Evolutionary conservation across 2,113 vertebrate genomes (phyloP).

Genomic region (Actinemys pallida): DNA sequence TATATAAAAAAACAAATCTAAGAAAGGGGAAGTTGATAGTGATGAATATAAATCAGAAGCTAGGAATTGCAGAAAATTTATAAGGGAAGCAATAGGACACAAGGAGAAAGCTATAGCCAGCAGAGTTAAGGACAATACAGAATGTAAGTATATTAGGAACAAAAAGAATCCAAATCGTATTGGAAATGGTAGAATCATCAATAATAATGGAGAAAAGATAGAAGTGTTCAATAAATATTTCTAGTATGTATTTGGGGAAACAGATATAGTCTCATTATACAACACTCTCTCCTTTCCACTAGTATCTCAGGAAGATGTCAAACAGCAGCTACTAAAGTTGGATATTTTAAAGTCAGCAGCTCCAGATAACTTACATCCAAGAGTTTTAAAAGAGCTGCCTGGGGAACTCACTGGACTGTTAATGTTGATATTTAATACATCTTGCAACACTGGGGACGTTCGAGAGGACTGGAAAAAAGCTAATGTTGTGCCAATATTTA

Average conservation of each 20-base stretch:
- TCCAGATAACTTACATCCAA: too few relatives aligned
- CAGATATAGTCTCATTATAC: not conserved
- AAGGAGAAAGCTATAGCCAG: not conserved
- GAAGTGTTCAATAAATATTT: not conserved
- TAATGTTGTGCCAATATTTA: too few relatives aligned
- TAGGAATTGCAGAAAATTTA: not conserved
- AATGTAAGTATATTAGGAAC: too few relatives aligned
- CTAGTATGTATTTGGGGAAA: not conserved
- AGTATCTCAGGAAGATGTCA: not conserved
- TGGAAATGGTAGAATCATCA: not conserved
- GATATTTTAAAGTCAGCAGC: too few relatives aligned
- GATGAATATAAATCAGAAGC: not conserved
- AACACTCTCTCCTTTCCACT: not conserved
- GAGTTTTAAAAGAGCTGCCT: too few relatives aligned
- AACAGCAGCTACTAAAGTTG: too few relatives aligned
- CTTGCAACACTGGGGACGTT: too few relatives aligned
- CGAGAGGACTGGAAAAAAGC: too few relatives aligned
- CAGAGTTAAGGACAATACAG: not conserved
- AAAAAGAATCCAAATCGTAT: not conserved
- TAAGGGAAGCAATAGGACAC: not conserved
- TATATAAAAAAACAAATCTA: not conserved
- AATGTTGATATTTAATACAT: too few relatives aligned
- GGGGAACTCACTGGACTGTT: too few relatives aligned
- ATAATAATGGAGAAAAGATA: not conserved
- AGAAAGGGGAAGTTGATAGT: not conserved